A percentile compares a stretch with the other conserved stretches of the same genome.
These are phyloP conservation scores for Linepithema humile DNA, from an alignment of 1,140 invertebrate genomes.

Conservation along the genomic window DNA sequence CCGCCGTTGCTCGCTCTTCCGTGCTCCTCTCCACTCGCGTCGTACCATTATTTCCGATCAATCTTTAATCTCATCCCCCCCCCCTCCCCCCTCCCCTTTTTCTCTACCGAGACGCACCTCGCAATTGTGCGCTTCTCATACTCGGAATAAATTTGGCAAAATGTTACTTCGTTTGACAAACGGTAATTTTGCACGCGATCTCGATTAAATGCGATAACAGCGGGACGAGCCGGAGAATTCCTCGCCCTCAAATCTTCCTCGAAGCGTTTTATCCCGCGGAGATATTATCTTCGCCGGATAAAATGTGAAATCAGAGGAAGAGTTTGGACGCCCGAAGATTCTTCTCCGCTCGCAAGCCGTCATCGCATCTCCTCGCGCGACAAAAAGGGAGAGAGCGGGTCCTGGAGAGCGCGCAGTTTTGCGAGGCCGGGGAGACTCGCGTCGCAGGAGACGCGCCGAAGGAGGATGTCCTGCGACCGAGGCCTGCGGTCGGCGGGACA, in stretches of 20 bases:
- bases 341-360: background rate
- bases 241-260: background rate
- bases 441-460: constrained; percentile 67
- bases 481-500: constrained; percentile 82
- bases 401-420: background rate
- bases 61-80: constrained; percentile 10
- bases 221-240: background rate
- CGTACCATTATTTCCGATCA: constrained; percentile 29
- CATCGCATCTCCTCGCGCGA: background rate
- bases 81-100: background rate
- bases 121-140: background rate
- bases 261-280: too few relatives aligned
- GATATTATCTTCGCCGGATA: too few relatives aligned
- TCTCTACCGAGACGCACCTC: background rate
- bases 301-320: too few relatives aligned
- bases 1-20: background rate
- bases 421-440: constrained; percentile 46
- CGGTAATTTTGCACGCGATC: background rate
- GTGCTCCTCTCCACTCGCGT: background rate
- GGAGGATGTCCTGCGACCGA: constrained; percentile 79
- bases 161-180: background rate
- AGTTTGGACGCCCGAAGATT: background rate
- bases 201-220: background rate
- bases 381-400: background rate
- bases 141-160: constrained; percentile 20